Evolutionary conservation across 2,888 invertebrate genomes (phyloP).

Genomic region (Drosophila subsilvestris): DNA sequence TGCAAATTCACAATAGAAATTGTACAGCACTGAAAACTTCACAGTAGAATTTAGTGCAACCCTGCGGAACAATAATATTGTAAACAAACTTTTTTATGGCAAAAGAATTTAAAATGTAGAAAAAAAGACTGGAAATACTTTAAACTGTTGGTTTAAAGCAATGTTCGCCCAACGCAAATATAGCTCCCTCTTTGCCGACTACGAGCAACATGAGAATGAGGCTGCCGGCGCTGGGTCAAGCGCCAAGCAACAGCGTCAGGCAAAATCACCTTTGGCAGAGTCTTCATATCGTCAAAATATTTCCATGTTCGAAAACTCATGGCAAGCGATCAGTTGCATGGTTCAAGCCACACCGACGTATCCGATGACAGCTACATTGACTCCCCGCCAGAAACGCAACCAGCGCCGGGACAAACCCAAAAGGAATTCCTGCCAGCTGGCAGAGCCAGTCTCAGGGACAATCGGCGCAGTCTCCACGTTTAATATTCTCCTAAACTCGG

Average conservation of each 20-base stretch:
- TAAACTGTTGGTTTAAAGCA: no score
- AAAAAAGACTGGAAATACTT: not conserved
- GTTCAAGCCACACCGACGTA: not conserved
- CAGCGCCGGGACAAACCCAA: not conserved
- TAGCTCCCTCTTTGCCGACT: not conserved
- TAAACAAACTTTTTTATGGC: no score
- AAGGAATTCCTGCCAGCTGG: constrained; percentile 1
- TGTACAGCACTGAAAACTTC: no score
- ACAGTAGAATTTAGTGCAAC: no score
- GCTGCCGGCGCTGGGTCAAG: not conserved
- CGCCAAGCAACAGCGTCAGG: not conserved
- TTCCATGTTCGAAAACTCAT: constrained; percentile 3
- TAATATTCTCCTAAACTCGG: constrained; percentile 8
- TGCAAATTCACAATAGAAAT: no score
- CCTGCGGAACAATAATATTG: no score
- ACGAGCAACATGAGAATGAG: constrained; percentile 14
- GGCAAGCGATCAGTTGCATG: constrained; percentile 2
- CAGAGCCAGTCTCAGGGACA: not conserved
- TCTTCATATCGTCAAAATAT: not conserved
- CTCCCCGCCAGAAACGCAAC: constrained; percentile 14
- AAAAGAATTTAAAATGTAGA: not conserved
- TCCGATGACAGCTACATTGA: not conserved
- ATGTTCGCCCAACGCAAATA: constrained; percentile 8
- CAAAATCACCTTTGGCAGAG: constrained; percentile 1
- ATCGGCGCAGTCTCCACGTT: not conserved